A percentile compares a stretch with the other conserved stretches of the same genome.
These are phyloP conservation scores for Sebastes minor DNA, from an alignment of 2,797 vertebrate species.

Conservation along the genomic window DNA sequence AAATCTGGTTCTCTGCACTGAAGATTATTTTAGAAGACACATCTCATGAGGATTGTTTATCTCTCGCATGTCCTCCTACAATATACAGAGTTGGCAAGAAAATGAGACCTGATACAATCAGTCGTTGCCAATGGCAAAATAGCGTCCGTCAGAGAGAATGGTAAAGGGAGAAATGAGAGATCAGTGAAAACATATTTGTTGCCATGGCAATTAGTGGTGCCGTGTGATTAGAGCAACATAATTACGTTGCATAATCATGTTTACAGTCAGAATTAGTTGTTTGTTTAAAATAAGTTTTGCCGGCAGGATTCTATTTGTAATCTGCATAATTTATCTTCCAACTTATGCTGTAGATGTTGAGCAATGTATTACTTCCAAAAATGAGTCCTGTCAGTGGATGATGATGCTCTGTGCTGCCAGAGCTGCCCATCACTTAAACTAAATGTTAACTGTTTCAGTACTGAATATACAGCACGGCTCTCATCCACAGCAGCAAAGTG, in stretches of 20 bases:
- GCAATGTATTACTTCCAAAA: conserved; percentile 41
- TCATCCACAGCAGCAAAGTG: conserved; percentile 7
- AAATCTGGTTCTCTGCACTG: conserved; percentile 20
- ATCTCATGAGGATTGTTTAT: conserved; percentile 52
- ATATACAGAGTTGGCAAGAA: conserved; percentile 49
- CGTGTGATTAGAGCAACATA: conserved; percentile 78
- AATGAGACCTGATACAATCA: conserved; percentile 63
- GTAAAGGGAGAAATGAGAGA: conserved; percentile 35
- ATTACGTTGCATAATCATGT: conserved; percentile 79
- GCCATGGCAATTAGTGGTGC: conserved; percentile 74
- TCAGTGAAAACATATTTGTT: conserved; percentile 65
- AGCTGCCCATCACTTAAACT: conserved; percentile 38
- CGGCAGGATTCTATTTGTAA: conserved; percentile 72
- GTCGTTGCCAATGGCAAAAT: conserved; percentile 60
- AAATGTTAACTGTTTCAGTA: conserved; percentile 22
- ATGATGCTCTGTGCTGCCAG: conserved; percentile 19
- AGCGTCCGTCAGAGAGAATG: conserved; percentile 42
- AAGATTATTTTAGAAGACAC: conserved; percentile 49
- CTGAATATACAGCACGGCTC: neutral
- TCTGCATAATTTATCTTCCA: conserved; percentile 77
- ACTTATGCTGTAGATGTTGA: conserved; percentile 46
- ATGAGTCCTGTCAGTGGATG: conserved; percentile 45
- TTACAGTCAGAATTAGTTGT: conserved; percentile 80
- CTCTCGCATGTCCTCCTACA: conserved; percentile 46
- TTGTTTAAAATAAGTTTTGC: conserved; percentile 80